Evolutionary conservation across 1,140 invertebrate genomes (phyloP).

Genomic region (Halictus rubicundus): DNA sequence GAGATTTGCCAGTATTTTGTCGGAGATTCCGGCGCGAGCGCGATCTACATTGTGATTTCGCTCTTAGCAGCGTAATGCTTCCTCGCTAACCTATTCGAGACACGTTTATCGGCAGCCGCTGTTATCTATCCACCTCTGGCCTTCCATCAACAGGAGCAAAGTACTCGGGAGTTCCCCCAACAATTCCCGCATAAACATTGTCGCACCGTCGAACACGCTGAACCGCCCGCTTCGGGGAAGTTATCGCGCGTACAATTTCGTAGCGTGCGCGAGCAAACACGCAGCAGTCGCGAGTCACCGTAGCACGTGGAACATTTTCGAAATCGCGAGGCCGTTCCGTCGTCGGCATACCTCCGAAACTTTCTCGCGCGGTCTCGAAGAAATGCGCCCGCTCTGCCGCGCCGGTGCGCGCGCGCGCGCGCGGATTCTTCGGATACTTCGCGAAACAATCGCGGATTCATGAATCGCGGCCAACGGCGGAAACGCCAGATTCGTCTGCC

Average conservation of each 20-base stretch:
- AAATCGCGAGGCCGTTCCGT: not conserved
- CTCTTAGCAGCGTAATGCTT: too few relatives aligned
- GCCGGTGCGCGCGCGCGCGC: not conserved
- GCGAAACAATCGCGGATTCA: conserved; percentile 34
- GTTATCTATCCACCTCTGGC: not conserved
- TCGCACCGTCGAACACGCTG: not conserved
- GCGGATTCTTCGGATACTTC: conserved; percentile 30
- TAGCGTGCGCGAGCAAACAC: not conserved
- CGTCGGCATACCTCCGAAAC: conserved; percentile 30
- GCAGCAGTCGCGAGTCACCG: not conserved
- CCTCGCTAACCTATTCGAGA: too few relatives aligned
- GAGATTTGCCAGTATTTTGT: too few relatives aligned
- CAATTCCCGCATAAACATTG: not conserved
- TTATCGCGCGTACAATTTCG: not conserved
- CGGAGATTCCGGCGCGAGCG: too few relatives aligned
- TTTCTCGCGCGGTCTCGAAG: conserved; percentile 2
- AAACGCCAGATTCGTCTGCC: conserved; percentile 1
- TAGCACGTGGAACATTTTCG: not conserved
- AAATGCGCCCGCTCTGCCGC: conserved; percentile 17
- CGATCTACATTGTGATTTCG: too few relatives aligned
- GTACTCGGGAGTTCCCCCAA: not conserved
- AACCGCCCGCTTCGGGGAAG: not conserved
- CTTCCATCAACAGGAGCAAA: not conserved
- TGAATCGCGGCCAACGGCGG: not conserved
- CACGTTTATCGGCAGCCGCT: not conserved